A percentile compares a stretch with the other conserved stretches of the same genome.
These are phyloP conservation scores for Carduelis carduelis DNA, from an alignment of 2,797 vertebrate species.

Conservation along the genomic window DNA sequence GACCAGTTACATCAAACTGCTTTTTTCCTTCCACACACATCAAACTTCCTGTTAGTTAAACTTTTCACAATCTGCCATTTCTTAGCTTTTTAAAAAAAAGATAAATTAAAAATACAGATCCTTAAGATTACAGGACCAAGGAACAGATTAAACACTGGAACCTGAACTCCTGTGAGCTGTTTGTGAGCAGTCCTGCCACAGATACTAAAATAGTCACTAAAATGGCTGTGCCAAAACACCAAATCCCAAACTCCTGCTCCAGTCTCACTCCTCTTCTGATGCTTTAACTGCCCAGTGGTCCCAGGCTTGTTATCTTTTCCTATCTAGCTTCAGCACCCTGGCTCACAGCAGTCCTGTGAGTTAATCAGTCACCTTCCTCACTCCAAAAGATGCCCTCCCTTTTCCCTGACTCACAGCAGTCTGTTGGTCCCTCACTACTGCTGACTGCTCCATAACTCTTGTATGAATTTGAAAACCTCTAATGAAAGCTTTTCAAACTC, in stretches of 20 bases:
- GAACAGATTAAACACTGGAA: not conserved
- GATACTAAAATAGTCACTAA: not conserved
- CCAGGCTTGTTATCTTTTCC: not conserved
- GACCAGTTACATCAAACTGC: not conserved
- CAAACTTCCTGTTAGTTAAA: not conserved
- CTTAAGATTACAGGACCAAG: not conserved
- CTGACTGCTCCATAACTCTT: fast-evolving
- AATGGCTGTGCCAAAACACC: not conserved
- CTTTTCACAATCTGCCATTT: not conserved
- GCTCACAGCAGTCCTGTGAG: not conserved
- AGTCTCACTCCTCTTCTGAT: not conserved
- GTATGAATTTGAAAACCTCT: not conserved
- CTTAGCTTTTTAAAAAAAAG: not conserved
- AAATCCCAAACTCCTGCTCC: not conserved
- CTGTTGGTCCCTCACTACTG: not conserved
- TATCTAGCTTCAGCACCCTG: not conserved
- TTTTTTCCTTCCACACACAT: not conserved
- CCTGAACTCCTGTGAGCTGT: not conserved
- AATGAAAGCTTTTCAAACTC: not conserved
- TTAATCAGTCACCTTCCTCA: not conserved
- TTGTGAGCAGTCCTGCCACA: not conserved
- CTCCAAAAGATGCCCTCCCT: not conserved
- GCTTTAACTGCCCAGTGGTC: not conserved
- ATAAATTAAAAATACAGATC: not conserved
- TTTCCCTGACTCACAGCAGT: not conserved